Evolutionary conservation across 1,140 invertebrate genomes (phyloP).

Genomic region (Zophobas atratus): DNA sequence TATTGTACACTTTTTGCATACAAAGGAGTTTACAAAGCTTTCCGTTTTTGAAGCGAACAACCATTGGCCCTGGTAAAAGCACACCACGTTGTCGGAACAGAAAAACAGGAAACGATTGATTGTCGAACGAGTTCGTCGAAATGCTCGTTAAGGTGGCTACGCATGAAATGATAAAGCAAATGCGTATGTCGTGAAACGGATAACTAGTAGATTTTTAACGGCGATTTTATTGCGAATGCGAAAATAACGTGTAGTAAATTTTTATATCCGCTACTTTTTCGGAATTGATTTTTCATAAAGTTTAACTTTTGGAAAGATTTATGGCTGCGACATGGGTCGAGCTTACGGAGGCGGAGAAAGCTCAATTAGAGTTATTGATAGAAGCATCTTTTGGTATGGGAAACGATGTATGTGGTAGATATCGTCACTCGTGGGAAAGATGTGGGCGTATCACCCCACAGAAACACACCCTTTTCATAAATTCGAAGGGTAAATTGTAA

Average conservation of each 20-base stretch:
- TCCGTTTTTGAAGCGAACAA: conserved; percentile 34
- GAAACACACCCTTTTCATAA: too few species aligned
- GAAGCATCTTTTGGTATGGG: not conserved
- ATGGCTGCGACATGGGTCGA: not conserved
- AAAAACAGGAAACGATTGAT: conserved; percentile 14
- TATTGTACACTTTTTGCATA: conserved; percentile 34
- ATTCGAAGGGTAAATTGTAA: too few species aligned
- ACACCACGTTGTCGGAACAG: conserved; percentile 23
- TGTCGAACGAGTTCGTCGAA: conserved; percentile 11
- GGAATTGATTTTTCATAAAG: conserved; percentile 8
- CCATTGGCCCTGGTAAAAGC: conserved; percentile 24
- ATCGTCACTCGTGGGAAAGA: too few species aligned
- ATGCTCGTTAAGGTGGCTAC: conserved; percentile 19
- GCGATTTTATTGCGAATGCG: not conserved
- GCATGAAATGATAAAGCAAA: conserved; percentile 11
- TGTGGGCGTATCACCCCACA: too few species aligned
- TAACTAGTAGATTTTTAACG: conserved; percentile 3
- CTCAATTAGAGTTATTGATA: not conserved
- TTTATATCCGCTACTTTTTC: not conserved
- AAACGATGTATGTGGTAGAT: too few species aligned
- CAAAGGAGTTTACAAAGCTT: conserved; percentile 35
- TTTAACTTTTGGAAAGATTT: not conserved
- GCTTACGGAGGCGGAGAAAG: not conserved
- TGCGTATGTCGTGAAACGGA: not conserved
- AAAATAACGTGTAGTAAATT: not conserved